Conservation (phyloP, 1,140 invertebrate genomes). For the Acyrthosiphon pisum region DNA sequence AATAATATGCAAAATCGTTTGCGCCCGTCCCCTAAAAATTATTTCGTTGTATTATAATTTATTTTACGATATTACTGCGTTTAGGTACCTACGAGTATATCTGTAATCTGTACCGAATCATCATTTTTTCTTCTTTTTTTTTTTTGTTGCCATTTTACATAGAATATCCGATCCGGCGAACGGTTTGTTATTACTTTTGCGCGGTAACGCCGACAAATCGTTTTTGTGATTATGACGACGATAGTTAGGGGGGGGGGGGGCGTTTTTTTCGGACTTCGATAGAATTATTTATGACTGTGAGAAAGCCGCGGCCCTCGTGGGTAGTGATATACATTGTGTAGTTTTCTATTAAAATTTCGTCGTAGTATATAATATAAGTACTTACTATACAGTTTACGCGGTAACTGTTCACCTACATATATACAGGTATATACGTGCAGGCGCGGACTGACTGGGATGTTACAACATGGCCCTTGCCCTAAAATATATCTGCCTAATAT, state of each 20-base stretch:
- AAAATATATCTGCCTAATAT: too few species aligned
- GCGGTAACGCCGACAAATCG: slow-evolving; percentile 21
- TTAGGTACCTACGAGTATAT: neutral
- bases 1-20: neutral
- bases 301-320: neutral
- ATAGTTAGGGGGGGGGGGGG: neutral
- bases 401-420: neutral
- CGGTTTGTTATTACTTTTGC: neutral
- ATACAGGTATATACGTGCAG: neutral
- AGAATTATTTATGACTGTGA: slow-evolving; percentile 34
- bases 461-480: too few species aligned
- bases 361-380: neutral
- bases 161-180: neutral
- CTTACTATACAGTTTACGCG: neutral
- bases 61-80: neutral
- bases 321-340: neutral
- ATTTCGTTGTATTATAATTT: neutral
- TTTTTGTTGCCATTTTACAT: neutral
- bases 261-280: neutral
- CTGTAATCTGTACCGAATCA: neutral
- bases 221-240: neutral
- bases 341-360: neutral
- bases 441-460: too few species aligned
- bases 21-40: neutral
- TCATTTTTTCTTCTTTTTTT: neutral